Evolutionary conservation across 2,113 vertebrate species (phyloP).

Genomic region (Cichladusa arquata): DNA sequence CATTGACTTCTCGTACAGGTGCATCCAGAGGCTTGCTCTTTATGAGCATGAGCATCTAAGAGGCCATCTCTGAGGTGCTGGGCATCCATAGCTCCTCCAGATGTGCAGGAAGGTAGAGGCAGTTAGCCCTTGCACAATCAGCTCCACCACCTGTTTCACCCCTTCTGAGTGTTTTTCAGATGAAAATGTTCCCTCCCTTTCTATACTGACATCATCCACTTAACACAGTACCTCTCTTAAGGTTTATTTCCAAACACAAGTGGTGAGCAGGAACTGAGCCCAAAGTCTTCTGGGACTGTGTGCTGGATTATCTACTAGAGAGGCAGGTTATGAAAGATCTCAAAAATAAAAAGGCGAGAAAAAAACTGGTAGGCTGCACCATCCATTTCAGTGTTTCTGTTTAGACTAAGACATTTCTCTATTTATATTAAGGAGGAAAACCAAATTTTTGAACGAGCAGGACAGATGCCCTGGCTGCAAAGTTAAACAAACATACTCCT

Average conservation of each 20-base stretch:
- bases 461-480: constrained; percentile 7
- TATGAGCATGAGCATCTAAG: not conserved
- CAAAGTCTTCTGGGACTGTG: not conserved
- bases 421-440: constrained; percentile 23
- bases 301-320: not conserved
- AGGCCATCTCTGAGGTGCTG: not conserved
- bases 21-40: not conserved
- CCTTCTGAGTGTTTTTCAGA: not conserved
- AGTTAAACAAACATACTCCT: constrained; percentile 14
- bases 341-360: constrained; percentile 22
- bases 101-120: not conserved
- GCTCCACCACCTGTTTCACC: not conserved
- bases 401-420: constrained; percentile 37
- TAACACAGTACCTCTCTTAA: not conserved
- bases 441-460: not conserved
- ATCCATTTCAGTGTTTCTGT: constrained; percentile 18
- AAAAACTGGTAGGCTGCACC: not conserved
- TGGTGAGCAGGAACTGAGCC: not conserved
- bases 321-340: not conserved
- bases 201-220: not conserved
- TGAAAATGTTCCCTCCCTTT: not conserved
- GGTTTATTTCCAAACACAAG: not conserved
- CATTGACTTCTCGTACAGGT: rapidly evolving
- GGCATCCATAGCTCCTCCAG: not conserved
- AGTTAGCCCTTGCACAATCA: not conserved